Conservation (phyloP, 2,888 invertebrate species). For the Zootermopsis nevadensis region DNA sequence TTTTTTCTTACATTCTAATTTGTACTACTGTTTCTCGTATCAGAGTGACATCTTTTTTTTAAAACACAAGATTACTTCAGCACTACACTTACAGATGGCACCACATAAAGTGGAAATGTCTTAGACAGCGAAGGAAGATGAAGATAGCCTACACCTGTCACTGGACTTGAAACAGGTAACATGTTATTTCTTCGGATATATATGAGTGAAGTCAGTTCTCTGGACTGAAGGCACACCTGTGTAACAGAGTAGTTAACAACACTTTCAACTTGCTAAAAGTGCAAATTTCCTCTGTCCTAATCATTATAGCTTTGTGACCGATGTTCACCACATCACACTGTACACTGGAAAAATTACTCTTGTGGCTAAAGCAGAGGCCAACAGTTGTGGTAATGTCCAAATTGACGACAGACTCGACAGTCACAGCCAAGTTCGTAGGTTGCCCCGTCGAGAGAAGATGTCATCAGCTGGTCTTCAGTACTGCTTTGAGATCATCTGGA, state of each 20-base stretch:
- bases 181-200: neutral
- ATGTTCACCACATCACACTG: too few relatives aligned
- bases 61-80: neutral
- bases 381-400: constrained; percentile 14
- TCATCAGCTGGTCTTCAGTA: constrained; percentile 66
- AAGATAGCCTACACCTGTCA: neutral
- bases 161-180: neutral
- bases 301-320: neutral
- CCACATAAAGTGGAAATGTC: too few relatives aligned
- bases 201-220: neutral
- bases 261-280: neutral
- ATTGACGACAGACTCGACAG: constrained; percentile 10
- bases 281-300: neutral
- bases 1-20: neutral
- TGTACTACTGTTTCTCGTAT: neutral
- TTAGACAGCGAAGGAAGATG: too few relatives aligned
- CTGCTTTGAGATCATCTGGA: constrained; percentile 88
- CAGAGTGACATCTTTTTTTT: neutral
- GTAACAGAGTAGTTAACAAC: neutral
- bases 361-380: neutral
- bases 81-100: too few relatives aligned
- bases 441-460: constrained; percentile 39
- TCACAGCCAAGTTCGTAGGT: constrained; percentile 27
- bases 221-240: constrained; percentile 28
- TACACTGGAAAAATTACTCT: neutral